phyloP scores from a whole-genome alignment of 1,140 invertebrate genomes.

The Polyergus mexicanus region DNA sequence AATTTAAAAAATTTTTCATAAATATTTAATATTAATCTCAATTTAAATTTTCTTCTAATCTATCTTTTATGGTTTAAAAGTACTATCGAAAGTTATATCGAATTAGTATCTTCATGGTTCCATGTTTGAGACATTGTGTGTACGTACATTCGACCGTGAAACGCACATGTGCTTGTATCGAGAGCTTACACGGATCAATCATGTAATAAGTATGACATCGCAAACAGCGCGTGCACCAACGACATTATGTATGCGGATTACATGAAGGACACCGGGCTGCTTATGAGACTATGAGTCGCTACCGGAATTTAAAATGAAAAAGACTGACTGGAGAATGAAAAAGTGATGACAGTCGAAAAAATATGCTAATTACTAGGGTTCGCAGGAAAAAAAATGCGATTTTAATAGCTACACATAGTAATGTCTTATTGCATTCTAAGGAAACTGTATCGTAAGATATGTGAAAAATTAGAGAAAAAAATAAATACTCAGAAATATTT shows the following conservation, averaged over 20 bases:
- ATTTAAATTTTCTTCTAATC: background rate
- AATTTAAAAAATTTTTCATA: background rate
- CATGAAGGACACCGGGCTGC: conserved; percentile 36
- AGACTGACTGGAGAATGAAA: background rate
- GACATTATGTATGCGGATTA: conserved; percentile 35
- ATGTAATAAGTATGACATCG: conserved; percentile 56
- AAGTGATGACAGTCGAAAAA: conserved; percentile 1
- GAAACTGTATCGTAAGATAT: background rate
- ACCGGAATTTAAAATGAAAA: conserved; percentile 49
- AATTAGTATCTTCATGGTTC: background rate
- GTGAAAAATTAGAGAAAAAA: background rate
- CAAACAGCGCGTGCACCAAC: conserved; percentile 24
- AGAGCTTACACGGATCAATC: conserved; percentile 20
- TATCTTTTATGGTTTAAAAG: background rate
- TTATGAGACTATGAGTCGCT: conserved; percentile 32
- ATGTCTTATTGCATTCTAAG: background rate
- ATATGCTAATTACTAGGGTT: conserved; percentile 41
- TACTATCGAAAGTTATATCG: background rate
- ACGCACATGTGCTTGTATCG: conserved; percentile 7
- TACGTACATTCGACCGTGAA: background rate
- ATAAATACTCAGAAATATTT: background rate
- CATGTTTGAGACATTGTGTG: background rate
- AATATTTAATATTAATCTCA: background rate
- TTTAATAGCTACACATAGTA: background rate
- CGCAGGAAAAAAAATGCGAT: background rate